These are phyloP conservation scores for Notarius lentiginosus DNA, from an alignment of 2,113 vertebrate genomes.

Conservation along the genomic window DNA sequence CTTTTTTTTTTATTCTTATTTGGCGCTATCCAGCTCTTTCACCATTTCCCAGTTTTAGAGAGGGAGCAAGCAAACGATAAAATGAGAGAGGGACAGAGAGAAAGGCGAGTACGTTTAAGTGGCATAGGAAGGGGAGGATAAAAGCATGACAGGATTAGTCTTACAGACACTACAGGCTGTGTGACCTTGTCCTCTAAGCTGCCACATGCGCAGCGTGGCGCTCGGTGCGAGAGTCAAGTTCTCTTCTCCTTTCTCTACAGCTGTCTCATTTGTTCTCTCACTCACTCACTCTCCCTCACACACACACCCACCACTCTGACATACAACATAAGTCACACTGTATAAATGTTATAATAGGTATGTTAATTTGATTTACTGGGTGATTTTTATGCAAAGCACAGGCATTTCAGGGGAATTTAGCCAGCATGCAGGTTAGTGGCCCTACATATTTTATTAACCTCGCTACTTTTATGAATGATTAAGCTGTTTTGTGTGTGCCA, in stretches of 20 bases:
- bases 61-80: conserved; percentile 47
- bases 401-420: conserved; percentile 28
- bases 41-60: conserved; percentile 30
- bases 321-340: conserved; percentile 8
- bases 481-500: conserved; percentile 31
- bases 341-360: conserved; percentile 30
- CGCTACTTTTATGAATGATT: conserved; percentile 49
- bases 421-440: conserved; percentile 32
- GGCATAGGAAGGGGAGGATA: conserved; percentile 66
- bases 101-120: conserved; percentile 44
- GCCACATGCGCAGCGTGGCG: conserved; percentile 40
- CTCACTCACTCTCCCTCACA: conserved; percentile 13
- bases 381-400: conserved; percentile 33
- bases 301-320: conserved; percentile 23
- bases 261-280: conserved; percentile 44
- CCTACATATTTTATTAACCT: conserved; percentile 52
- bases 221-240: conserved; percentile 18
- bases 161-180: conserved; percentile 66
- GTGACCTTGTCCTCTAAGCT: conserved; percentile 57
- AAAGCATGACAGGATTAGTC: conserved; percentile 69
- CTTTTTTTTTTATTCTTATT: neutral
- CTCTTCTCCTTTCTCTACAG: conserved; percentile 40
- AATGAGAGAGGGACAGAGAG: conserved; percentile 47
- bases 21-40: neutral
- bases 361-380: conserved; percentile 24